phyloP scores from a whole-genome alignment of 2,888 invertebrate genomes.

The Drosophila dives region DNA sequence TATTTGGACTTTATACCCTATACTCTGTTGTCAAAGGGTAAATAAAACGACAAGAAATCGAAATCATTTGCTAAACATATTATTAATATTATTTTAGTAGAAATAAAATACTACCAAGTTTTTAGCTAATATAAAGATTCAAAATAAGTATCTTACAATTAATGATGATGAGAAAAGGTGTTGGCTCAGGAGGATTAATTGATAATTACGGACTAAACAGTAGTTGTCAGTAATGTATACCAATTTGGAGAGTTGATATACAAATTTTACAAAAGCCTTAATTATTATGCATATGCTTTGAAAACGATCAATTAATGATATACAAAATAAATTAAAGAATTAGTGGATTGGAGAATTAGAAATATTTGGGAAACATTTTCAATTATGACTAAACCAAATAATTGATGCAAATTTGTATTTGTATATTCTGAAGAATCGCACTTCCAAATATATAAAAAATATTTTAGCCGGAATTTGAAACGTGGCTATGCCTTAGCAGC shows the following conservation, averaged over 20 bases:
- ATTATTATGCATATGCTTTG: background rate
- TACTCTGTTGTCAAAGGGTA: background rate
- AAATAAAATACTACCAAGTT: background rate
- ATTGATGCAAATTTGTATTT: background rate
- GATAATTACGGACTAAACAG: background rate
- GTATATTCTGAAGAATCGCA: background rate
- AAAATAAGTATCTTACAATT: background rate
- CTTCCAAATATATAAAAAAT: background rate
- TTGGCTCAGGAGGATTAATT: background rate
- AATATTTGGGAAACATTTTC: background rate
- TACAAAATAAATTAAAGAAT: background rate
- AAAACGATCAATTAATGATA: background rate
- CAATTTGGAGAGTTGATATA: background rate
- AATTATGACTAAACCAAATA: background rate
- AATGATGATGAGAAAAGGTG: background rate
- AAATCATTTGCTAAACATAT: background rate
- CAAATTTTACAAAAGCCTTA: background rate
- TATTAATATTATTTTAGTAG: background rate
- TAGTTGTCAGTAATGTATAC: background rate
- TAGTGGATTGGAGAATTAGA: background rate
- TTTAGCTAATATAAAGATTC: no score
- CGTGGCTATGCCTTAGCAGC: no score
- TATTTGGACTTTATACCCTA: constrained; percentile 61
- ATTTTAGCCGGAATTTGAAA: background rate
- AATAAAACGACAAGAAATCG: background rate